Conservation (phyloP, 2,113 vertebrate species). For the Psettodes erumei region DNA sequence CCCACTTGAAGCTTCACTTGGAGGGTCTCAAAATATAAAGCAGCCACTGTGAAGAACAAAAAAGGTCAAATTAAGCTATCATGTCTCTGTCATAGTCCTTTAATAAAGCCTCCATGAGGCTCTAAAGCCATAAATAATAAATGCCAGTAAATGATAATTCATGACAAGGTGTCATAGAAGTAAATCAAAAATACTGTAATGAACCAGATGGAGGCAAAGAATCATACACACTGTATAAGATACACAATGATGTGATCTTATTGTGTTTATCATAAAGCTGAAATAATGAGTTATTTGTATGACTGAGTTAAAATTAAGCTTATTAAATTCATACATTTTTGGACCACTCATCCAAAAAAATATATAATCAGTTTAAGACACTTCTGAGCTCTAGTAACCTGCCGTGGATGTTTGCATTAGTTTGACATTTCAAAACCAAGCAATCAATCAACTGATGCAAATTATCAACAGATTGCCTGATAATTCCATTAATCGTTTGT, state of each 20-base stretch:
- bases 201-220: not conserved
- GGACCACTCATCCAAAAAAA: not conserved
- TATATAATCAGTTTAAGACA: not conserved
- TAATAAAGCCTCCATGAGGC: not conserved
- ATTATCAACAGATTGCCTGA: not conserved
- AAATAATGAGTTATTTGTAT: not conserved
- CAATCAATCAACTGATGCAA: not conserved
- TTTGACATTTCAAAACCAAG: no score
- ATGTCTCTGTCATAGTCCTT: not conserved
- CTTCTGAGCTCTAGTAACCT: not conserved
- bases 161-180: not conserved
- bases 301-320: not conserved
- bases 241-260: no score
- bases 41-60: not conserved
- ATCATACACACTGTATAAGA: no score
- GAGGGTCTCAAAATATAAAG: not conserved
- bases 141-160: not conserved
- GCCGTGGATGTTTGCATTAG: not conserved
- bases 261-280: not conserved
- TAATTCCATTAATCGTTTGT: no score
- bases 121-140: no score
- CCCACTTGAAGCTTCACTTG: not conserved
- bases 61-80: not conserved
- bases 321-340: no score
- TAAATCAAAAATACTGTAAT: no score